These are phyloP conservation scores for Desoria tigrina DNA, from an alignment of 2,888 invertebrate genomes.

Conservation along the genomic window DNA sequence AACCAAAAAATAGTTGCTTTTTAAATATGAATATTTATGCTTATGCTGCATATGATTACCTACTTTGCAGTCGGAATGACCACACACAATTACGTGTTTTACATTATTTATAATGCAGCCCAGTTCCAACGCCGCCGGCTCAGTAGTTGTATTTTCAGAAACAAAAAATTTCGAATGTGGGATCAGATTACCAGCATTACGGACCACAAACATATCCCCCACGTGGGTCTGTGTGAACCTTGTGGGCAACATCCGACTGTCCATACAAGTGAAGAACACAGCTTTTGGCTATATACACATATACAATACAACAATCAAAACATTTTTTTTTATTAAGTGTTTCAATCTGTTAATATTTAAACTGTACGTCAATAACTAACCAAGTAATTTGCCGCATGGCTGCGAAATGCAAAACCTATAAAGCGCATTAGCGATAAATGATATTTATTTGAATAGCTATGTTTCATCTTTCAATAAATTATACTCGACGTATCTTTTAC, in stretches of 20 bases:
- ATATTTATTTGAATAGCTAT: no score
- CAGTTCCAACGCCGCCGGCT: slow-evolving; percentile 92
- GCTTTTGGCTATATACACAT: slow-evolving; percentile 80
- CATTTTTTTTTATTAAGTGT: no score
- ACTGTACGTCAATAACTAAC: no score
- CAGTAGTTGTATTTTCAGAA: slow-evolving; percentile 85
- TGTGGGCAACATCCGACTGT: slow-evolving; percentile 95
- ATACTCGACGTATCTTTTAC: no score
- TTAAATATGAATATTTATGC: slow-evolving; percentile 3
- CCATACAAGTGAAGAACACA: slow-evolving; percentile 97
- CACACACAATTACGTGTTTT: slow-evolving; percentile 89
- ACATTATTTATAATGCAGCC: slow-evolving; percentile 91
- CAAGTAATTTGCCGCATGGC: no score
- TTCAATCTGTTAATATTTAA: no score
- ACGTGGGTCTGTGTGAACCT: slow-evolving; percentile 92
- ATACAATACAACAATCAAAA: background rate
- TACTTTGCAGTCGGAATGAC: slow-evolving; percentile 94
- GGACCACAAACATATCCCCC: slow-evolving; percentile 96
- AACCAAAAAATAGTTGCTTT: no score
- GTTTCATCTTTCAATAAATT: no score
- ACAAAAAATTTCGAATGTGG: slow-evolving; percentile 86
- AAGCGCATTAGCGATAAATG: no score
- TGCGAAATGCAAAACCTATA: no score
- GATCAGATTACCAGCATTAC: slow-evolving; percentile 94
- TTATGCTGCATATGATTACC: slow-evolving; percentile 21